These are phyloP conservation scores for Orchestia grillus DNA, from an alignment of 1,140 invertebrate genomes.

Conservation along the genomic window DNA sequence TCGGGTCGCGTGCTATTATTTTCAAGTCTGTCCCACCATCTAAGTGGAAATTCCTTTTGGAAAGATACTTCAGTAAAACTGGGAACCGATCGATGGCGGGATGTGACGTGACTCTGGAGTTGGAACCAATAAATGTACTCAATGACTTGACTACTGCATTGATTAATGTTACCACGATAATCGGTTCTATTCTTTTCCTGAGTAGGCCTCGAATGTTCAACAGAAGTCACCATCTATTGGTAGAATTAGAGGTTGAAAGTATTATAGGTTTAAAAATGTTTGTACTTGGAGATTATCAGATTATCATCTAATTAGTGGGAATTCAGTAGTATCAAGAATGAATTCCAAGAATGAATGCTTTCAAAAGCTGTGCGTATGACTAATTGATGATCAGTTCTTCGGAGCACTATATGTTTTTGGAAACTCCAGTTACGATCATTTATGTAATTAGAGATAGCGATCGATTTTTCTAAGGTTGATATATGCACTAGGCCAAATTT, in stretches of 20 bases:
- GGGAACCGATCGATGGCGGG: neutral
- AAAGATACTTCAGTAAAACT: neutral
- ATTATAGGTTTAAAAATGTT: no score
- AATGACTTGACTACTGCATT: neutral
- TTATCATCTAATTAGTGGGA: neutral
- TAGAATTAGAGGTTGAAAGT: neutral
- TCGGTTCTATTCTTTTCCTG: neutral
- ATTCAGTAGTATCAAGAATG: neutral
- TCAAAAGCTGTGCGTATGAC: neutral
- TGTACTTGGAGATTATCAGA: no score
- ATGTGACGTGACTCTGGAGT: neutral
- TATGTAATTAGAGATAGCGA: neutral
- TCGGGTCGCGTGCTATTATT: neutral
- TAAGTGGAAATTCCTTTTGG: neutral
- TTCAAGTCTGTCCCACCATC: neutral
- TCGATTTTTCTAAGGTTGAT: no score
- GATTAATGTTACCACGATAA: neutral
- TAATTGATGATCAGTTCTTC: neutral
- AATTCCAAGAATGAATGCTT: neutral
- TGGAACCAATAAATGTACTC: neutral
- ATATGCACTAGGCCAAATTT: neutral
- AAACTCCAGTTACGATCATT: neutral
- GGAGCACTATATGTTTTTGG: neutral
- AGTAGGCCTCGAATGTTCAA: neutral
- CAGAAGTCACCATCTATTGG: neutral